These are phyloP conservation scores for Drosophila putrida DNA, from an alignment of 2,888 invertebrate genomes.

Conservation along the genomic window DNA sequence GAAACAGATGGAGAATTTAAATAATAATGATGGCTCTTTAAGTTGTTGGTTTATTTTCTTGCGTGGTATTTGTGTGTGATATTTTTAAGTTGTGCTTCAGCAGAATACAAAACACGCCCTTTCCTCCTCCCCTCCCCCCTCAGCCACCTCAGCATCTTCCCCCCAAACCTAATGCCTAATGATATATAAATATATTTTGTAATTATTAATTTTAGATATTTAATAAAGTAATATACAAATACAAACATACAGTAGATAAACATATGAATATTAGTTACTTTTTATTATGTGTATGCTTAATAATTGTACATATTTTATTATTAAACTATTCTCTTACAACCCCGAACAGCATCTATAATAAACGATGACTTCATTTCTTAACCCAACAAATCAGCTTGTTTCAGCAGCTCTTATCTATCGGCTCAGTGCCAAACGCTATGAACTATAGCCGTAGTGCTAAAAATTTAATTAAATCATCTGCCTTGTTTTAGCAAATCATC, in stretches of 20 bases:
- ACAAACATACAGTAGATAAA: constrained; percentile 33
- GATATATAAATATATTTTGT: constrained; percentile 65
- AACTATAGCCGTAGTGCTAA: constrained; percentile 34
- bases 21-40: constrained; percentile 36
- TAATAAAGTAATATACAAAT: constrained; percentile 71
- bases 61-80: constrained; percentile 85
- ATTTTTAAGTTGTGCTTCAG: constrained; percentile 84
- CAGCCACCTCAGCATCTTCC: constrained; percentile 18
- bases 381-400: constrained; percentile 33
- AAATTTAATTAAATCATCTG: constrained; percentile 61
- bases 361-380: constrained; percentile 61
- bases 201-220: constrained; percentile 75
- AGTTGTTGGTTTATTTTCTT: constrained; percentile 57
- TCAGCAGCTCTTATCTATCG: constrained; percentile 28
- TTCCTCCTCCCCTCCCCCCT: constrained; percentile 1
- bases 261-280: constrained; percentile 2
- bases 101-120: constrained; percentile 69
- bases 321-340: constrained; percentile 29
- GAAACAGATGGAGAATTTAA: constrained; percentile 44
- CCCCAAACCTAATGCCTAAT: constrained; percentile 64
- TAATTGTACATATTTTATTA: not conserved
- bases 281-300: not conserved
- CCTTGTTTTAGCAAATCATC: constrained; percentile 60
- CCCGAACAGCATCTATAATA: constrained; percentile 36
- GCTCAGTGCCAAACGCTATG: constrained; percentile 35